phyloP scores from a whole-genome alignment of 2,797 vertebrate genomes.

The Tiaroga cobitis region DNA sequence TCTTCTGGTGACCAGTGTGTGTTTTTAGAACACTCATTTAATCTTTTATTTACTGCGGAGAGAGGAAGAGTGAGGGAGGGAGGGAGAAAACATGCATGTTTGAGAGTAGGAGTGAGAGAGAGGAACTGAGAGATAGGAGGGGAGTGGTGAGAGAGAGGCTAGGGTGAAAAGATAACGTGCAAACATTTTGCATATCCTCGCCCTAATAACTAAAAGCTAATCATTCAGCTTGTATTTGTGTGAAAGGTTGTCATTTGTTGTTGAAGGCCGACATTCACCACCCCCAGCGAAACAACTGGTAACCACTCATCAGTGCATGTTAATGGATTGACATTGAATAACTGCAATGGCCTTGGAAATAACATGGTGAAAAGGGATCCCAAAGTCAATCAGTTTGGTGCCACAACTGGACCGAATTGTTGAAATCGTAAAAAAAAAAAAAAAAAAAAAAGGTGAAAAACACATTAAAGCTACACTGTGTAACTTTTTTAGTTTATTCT shows the following conservation, averaged over 20 bases:
- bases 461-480: no score
- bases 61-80: constrained; percentile 70
- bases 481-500: no score
- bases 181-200: constrained; percentile 79
- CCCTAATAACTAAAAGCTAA: constrained; percentile 79
- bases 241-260: constrained; percentile 73
- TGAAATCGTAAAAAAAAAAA: background rate
- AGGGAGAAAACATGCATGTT: constrained; percentile 77
- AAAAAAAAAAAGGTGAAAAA: no score
- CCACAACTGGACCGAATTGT: background rate
- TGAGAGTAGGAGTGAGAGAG: constrained; percentile 81
- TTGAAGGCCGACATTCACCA: constrained; percentile 72
- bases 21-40: constrained; percentile 92
- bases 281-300: constrained; percentile 73
- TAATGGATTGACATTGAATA: constrained; percentile 72
- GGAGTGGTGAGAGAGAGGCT: constrained; percentile 68
- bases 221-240: constrained; percentile 66
- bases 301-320: constrained; percentile 72
- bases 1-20: constrained; percentile 92
- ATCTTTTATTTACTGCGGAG: constrained; percentile 93
- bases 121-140: constrained; percentile 76
- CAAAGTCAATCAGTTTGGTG: background rate
- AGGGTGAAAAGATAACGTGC: constrained; percentile 79
- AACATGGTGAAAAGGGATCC: background rate
- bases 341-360: background rate